A percentile compares a stretch with the other conserved stretches of the same genome.
These are phyloP conservation scores for Rallus crepitans DNA, from an alignment of 2,797 vertebrate species.

Conservation along the genomic window DNA sequence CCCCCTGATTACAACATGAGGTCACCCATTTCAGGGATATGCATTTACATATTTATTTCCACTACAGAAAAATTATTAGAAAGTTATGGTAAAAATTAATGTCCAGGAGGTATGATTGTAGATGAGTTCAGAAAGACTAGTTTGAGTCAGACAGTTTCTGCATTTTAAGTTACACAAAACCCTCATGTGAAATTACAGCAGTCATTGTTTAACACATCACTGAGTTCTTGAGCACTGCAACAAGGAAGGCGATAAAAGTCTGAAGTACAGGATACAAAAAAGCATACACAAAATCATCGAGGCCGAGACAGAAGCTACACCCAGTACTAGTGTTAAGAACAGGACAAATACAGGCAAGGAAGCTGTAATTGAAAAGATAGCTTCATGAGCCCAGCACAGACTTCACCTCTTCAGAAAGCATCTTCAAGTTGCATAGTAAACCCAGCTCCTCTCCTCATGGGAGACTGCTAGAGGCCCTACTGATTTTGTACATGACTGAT, in stretches of 20 bases:
- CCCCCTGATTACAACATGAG: background rate
- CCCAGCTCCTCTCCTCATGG: background rate
- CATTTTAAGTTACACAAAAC: background rate
- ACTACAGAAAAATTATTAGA: background rate
- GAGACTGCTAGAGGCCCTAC: background rate
- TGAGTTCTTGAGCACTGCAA: background rate
- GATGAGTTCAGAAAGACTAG: background rate
- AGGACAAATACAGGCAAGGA: background rate
- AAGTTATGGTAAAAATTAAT: background rate
- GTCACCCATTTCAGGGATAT: fast-evolving
- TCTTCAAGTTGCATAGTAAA: background rate
- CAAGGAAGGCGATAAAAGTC: background rate
- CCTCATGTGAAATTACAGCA: background rate
- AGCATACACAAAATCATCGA: background rate
- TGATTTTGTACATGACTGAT: background rate
- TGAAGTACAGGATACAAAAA: background rate
- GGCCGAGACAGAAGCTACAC: background rate
- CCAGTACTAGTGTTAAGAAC: background rate
- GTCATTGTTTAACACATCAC: fast-evolving
- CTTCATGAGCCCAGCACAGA: background rate
- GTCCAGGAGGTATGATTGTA: background rate
- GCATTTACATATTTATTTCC: background rate
- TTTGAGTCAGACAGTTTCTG: background rate
- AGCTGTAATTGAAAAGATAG: background rate
- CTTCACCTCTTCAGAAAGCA: background rate